Conservation (phyloP, 92 coral and sea anemone species). For the Galaxea fascicularis region DNA sequence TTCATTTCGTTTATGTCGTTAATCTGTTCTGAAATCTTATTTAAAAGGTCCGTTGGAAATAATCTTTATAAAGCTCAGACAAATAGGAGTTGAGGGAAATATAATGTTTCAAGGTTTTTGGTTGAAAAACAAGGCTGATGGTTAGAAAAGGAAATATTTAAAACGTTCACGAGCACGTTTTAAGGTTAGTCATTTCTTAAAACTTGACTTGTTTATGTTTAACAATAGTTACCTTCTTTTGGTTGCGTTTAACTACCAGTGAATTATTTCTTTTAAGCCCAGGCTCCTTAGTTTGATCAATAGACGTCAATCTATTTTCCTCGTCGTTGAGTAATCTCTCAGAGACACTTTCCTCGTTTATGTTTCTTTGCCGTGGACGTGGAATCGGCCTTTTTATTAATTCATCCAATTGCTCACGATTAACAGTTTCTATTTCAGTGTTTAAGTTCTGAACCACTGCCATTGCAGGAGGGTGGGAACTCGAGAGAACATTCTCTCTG, state of each 20-base stretch:
- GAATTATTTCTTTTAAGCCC: conserved; percentile 32
- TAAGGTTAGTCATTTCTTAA: background rate
- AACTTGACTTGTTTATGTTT: conserved; percentile 1
- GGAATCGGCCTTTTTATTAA: conserved; percentile 46
- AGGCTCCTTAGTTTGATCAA: background rate
- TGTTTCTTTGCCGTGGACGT: conserved; percentile 41
- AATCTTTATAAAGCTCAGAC: no score
- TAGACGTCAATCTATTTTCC: conserved; percentile 1
- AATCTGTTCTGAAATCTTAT: no score
- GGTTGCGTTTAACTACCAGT: conserved; percentile 45
- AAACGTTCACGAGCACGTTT: background rate
- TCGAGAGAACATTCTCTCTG: conserved; percentile 32
- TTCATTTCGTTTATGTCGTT: no score
- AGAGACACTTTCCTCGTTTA: background rate
- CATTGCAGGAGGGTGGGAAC: conserved; percentile 25
- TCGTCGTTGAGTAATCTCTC: conserved; percentile 13
- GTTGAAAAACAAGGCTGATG: no score
- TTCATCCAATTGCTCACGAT: conserved; percentile 26
- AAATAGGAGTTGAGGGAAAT: no score
- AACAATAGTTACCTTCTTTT: conserved; percentile 23
- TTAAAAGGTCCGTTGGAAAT: no score
- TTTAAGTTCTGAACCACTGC: conserved; percentile 48
- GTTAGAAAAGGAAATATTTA: background rate
- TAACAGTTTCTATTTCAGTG: conserved; percentile 56
- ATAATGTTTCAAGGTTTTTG: no score